These are phyloP conservation scores for Panagrolaimus sp. DNA, from an alignment of 1,140 invertebrate species.

Conservation along the genomic window DNA sequence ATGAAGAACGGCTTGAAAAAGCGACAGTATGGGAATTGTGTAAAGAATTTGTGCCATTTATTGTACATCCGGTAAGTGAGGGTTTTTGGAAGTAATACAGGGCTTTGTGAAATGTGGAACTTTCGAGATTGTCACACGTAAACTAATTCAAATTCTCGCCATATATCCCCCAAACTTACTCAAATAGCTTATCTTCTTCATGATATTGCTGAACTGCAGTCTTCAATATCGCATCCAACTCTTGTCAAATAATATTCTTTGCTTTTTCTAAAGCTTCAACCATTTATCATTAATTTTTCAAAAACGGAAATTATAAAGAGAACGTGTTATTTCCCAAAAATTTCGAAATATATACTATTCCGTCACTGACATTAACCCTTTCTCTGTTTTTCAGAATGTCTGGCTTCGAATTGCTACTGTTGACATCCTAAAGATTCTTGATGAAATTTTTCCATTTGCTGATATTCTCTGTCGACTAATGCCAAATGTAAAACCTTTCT, in stretches of 20 bases:
- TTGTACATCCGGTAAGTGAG: conserved; percentile 41
- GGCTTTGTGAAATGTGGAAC: too few species aligned
- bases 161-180: conserved; percentile 12
- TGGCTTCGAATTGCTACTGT: conserved; percentile 38
- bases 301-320: too few species aligned
- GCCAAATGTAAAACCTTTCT: conserved; percentile 25
- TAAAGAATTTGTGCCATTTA: conserved; percentile 36
- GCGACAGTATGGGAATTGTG: conserved; percentile 32
- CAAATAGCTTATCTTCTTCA: background rate
- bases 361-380: too few species aligned
- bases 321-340: too few species aligned
- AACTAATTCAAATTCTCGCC: too few species aligned
- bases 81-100: background rate
- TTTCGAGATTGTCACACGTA: too few species aligned
- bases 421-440: conserved; percentile 38
- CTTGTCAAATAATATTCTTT: conserved; percentile 18
- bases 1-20: conserved; percentile 27
- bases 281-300: too few species aligned
- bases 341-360: too few species aligned
- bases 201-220: background rate
- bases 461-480: conserved; percentile 41
- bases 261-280: conserved; percentile 12
- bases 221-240: conserved; percentile 20
- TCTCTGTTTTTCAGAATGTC: conserved; percentile 31
- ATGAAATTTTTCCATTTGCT: conserved; percentile 29